A percentile compares a stretch with the other conserved stretches of the same genome.
Conservation (phyloP, 2,113 vertebrate genomes). For the Gulo gulo region DNA sequence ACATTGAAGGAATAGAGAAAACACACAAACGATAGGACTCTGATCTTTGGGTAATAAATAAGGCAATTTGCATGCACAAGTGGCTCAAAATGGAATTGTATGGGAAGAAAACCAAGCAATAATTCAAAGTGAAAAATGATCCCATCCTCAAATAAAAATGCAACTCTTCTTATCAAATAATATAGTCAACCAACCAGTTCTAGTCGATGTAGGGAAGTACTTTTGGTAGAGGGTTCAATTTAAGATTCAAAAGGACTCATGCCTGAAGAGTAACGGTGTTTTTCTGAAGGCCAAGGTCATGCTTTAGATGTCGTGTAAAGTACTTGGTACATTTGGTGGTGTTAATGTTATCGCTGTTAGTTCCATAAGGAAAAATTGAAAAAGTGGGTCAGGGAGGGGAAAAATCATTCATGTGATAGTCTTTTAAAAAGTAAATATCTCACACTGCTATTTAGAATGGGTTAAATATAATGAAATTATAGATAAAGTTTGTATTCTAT, state of each 20-base stretch:
- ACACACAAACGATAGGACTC: neutral
- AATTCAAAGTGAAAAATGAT: slow-evolving; percentile 43
- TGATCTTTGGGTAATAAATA: slow-evolving; percentile 25
- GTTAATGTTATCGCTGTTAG: neutral
- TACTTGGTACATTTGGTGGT: neutral
- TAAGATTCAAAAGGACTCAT: neutral
- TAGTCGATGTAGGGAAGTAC: neutral
- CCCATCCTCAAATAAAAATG: neutral
- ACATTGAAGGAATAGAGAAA: neutral
- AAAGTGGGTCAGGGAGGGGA: neutral
- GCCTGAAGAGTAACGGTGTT: neutral
- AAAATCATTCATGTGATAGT: neutral
- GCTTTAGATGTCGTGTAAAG: neutral
- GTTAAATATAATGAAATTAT: neutral
- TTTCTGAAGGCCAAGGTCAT: neutral
- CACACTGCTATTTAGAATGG: neutral
- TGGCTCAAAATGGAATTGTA: slow-evolving; percentile 49
- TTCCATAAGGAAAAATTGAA: neutral
- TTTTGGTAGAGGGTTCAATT: neutral
- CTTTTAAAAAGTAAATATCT: neutral
- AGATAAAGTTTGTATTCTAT: neutral
- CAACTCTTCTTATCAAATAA: neutral
- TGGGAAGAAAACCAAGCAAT: slow-evolving; percentile 35
- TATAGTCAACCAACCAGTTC: neutral
- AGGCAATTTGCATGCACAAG: slow-evolving; percentile 29